phyloP scores from a whole-genome alignment of 2,113 vertebrate genomes.

The Podarcis muralis region DNA sequence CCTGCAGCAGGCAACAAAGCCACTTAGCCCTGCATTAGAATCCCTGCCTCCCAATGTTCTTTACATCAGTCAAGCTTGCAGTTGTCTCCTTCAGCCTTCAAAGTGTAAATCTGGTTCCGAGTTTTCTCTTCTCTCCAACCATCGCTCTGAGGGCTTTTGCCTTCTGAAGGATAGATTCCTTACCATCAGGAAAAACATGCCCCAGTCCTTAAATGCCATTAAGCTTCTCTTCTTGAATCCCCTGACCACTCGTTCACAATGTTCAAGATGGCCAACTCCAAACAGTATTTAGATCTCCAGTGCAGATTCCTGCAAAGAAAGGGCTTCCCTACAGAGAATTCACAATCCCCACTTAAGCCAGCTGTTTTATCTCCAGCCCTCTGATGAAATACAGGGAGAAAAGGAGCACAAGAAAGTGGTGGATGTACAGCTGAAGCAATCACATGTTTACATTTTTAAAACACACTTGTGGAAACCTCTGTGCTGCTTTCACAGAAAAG shows the following conservation, averaged over 20 bases:
- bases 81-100: background rate
- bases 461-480: conserved; percentile 41
- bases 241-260: background rate
- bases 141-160: background rate
- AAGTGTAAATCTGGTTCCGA: background rate
- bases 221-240: background rate
- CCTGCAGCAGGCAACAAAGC: too few relatives aligned
- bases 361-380: conserved; percentile 54
- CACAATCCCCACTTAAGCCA: conserved; percentile 59
- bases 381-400: background rate
- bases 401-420: background rate
- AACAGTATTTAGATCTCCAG: conserved; percentile 49
- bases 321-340: conserved; percentile 53
- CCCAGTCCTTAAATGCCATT: background rate
- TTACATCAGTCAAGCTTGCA: background rate
- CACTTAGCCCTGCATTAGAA: too few relatives aligned
- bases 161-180: background rate
- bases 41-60: too few relatives aligned
- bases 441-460: conserved; percentile 16
- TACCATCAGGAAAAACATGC: background rate
- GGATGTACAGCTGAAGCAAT: background rate
- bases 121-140: background rate
- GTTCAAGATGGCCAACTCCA: background rate
- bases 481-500: conserved; percentile 60
- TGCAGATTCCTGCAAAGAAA: conserved; percentile 65